Percentiles rank a stretch among this genome's conserved stretches.
Conservation (phyloP, 2,888 invertebrate species). For the Acrocera orbiculus region DNA sequence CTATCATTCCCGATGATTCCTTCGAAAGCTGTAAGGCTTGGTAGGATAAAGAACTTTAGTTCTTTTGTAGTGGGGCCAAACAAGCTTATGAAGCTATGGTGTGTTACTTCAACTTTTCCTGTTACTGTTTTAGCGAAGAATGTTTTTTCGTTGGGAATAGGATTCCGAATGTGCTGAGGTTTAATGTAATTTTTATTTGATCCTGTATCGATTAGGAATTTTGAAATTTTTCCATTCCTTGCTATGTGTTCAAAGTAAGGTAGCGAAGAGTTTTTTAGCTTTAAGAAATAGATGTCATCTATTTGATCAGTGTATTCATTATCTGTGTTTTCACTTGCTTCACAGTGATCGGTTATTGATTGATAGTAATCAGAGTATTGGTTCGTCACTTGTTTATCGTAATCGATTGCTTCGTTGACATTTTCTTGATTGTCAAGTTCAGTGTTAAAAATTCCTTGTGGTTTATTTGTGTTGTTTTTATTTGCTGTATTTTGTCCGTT, state of each 20-base stretch:
- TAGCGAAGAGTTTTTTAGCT: slow-evolving; percentile 12
- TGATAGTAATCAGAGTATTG: not conserved
- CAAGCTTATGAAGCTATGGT: slow-evolving; percentile 6
- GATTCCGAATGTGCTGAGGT: slow-evolving; percentile 6
- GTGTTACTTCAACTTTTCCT: slow-evolving; percentile 9
- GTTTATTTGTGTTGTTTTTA: no score
- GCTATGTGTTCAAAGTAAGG: slow-evolving; percentile 11
- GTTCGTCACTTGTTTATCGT: not conserved
- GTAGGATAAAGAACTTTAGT: slow-evolving; percentile 8
- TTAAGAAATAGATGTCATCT: slow-evolving; percentile 13
- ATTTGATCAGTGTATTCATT: not conserved
- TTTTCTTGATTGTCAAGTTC: not conserved
- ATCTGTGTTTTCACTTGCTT: not conserved
- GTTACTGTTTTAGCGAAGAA: slow-evolving; percentile 10
- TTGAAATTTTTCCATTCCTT: slow-evolving; percentile 11
- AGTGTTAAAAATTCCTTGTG: slow-evolving; percentile 2
- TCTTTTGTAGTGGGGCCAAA: slow-evolving; percentile 4
- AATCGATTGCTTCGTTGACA: not conserved
- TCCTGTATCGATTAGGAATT: slow-evolving; percentile 12
- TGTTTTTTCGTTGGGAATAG: slow-evolving; percentile 8
- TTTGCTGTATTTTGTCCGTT: slow-evolving; percentile 1
- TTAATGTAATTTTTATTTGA: slow-evolving; percentile 13
- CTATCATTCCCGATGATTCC: slow-evolving; percentile 9
- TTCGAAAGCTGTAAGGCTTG: slow-evolving; percentile 5
- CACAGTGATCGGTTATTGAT: not conserved